Conservation (phyloP, 1,140 invertebrate species). For the Daktulosphaira vitifoliae region DNA sequence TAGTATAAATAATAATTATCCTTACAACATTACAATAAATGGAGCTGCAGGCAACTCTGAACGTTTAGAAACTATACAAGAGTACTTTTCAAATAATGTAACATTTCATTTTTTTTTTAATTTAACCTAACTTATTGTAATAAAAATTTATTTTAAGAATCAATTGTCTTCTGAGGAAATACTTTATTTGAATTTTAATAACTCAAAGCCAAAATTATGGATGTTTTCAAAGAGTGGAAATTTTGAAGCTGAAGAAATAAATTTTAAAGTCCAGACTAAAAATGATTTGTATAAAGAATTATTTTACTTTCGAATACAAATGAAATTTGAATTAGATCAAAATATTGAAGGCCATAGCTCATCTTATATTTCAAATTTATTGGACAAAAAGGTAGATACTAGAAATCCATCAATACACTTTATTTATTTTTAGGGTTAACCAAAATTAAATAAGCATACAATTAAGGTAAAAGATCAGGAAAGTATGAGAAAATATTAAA, state of each 20-base stretch:
- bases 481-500: too few species aligned
- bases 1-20: constrained; percentile 1
- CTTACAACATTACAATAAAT: not conserved
- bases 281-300: constrained; percentile 1
- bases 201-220: not conserved
- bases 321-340: constrained; percentile 15
- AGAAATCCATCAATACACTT: too few species aligned
- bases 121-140: too few species aligned
- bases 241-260: not conserved
- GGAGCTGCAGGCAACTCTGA: not conserved
- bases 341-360: not conserved
- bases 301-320: constrained; percentile 14
- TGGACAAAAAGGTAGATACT: constrained; percentile 17
- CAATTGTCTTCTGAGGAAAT: too few species aligned
- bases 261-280: constrained; percentile 19
- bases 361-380: not conserved
- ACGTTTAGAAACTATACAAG: constrained; percentile 5
- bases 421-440: too few species aligned
- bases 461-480: too few species aligned
- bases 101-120: too few species aligned
- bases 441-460: too few species aligned
- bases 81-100: constrained; percentile 3
- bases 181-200: constrained; percentile 6
- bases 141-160: not conserved
- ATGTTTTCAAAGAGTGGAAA: not conserved